phyloP scores from a whole-genome alignment of 2,797 vertebrate species.

The Siniperca undulata region DNA sequence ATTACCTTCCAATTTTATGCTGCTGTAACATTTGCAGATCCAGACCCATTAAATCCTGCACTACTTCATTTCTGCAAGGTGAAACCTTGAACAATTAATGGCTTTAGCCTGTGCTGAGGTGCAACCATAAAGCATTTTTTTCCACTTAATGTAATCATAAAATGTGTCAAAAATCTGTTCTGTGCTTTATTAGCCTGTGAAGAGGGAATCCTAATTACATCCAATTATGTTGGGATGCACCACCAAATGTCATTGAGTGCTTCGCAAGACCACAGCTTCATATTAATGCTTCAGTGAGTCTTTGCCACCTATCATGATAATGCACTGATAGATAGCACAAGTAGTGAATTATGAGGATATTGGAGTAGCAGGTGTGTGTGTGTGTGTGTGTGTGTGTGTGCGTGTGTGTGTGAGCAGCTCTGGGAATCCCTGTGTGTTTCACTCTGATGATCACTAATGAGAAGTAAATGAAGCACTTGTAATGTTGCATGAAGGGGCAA shows the following conservation, averaged over 20 bases:
- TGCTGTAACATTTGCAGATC: conserved; percentile 76
- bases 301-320: conserved; percentile 61
- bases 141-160: conserved; percentile 72
- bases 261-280: conserved; percentile 53
- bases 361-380: conserved; percentile 38
- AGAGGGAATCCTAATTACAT: conserved; percentile 67
- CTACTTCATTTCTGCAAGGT: conserved; percentile 73
- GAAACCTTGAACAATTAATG: conserved; percentile 76
- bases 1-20: conserved; percentile 69
- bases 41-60: conserved; percentile 65
- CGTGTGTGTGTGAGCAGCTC: conserved; percentile 31
- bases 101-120: conserved; percentile 63
- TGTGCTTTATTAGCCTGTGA: conserved; percentile 69
- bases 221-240: conserved; percentile 64
- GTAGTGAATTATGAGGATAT: conserved; percentile 47
- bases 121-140: conserved; percentile 64
- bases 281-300: conserved; percentile 48
- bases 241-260: conserved; percentile 64
- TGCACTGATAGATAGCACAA: conserved; percentile 50
- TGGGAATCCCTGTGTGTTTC: conserved; percentile 40
- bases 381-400: not conserved
- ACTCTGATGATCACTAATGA: conserved; percentile 70
- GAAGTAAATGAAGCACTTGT: conserved; percentile 70
- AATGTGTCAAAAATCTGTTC: conserved; percentile 75
- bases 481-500: conserved; percentile 48